Evolutionary conservation across 2,113 vertebrate genomes (phyloP).

Genomic region (Forbesichthys papilliferus): DNA sequence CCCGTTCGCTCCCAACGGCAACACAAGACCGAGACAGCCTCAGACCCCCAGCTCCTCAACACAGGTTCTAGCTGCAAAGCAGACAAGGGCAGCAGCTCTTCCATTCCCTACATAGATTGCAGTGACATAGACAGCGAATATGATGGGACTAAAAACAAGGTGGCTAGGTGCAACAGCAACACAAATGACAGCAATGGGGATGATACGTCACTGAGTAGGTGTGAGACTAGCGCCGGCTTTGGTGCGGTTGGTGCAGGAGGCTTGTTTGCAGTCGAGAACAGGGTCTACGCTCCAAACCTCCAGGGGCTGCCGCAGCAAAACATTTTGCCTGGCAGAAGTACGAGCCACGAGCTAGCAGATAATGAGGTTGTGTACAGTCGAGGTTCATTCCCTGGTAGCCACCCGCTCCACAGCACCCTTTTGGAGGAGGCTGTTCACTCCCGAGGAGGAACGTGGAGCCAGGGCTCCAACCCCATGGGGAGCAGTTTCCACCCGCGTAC

Average conservation of each 20-base stretch:
- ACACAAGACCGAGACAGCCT: slow-evolving; percentile 63
- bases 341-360: slow-evolving; percentile 77
- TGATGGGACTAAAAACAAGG: slow-evolving; percentile 71
- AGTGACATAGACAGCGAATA: slow-evolving; percentile 96
- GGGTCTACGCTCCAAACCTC: slow-evolving; percentile 77
- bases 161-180: slow-evolving; percentile 65
- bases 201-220: slow-evolving; percentile 73
- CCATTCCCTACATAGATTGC: slow-evolving; percentile 97
- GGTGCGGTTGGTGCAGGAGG: slow-evolving; percentile 24
- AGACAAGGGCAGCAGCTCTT: slow-evolving; percentile 90
- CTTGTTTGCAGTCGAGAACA: slow-evolving; percentile 63
- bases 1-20: slow-evolving; percentile 29
- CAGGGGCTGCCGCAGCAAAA: slow-evolving; percentile 69
- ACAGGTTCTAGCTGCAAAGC: slow-evolving; percentile 95
- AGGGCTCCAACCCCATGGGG: slow-evolving; percentile 83
- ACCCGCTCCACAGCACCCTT: slow-evolving; percentile 87
- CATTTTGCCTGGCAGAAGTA: slow-evolving; percentile 57
- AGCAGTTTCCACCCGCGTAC: slow-evolving; percentile 79
- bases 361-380: slow-evolving; percentile 72
- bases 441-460: slow-evolving; percentile 74
- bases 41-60: slow-evolving; percentile 80
- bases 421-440: slow-evolving; percentile 84
- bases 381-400: slow-evolving; percentile 60
- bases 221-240: slow-evolving; percentile 35
- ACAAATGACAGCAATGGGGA: slow-evolving; percentile 86